phyloP scores from a whole-genome alignment of 2,797 vertebrate species.

The Chromobotia macracanthus region DNA sequence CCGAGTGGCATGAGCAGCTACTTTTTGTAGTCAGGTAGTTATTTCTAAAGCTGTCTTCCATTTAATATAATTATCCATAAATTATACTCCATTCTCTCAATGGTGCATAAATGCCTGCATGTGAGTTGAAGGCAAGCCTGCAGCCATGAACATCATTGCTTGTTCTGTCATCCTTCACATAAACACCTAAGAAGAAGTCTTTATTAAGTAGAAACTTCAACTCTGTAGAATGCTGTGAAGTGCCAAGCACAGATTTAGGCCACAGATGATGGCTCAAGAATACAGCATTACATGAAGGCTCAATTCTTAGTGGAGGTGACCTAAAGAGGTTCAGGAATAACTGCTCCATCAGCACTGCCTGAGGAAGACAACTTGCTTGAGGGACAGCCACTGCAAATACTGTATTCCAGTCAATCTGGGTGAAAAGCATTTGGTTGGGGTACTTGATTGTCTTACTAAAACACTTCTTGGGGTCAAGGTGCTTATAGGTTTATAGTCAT shows the following conservation, averaged over 20 bases:
- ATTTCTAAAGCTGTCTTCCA: constrained; percentile 64
- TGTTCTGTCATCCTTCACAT: constrained; percentile 71
- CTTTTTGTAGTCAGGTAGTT: constrained; percentile 56
- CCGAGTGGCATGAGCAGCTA: constrained; percentile 40
- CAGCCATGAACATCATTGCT: constrained; percentile 71
- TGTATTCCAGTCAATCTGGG: background rate
- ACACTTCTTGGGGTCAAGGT: background rate
- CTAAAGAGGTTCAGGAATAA: constrained; percentile 21
- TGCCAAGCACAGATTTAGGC: constrained; percentile 1
- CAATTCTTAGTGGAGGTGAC: constrained; percentile 11
- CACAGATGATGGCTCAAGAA: constrained; percentile 9
- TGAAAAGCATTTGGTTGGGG: background rate
- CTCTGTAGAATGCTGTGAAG: constrained; percentile 49
- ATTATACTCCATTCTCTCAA: constrained; percentile 78
- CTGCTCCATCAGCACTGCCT: background rate
- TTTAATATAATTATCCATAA: constrained; percentile 77
- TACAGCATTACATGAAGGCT: background rate
- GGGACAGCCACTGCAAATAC: background rate
- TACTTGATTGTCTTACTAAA: too few species aligned
- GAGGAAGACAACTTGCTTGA: background rate
- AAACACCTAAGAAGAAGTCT: constrained; percentile 64
- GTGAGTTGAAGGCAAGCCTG: constrained; percentile 66
- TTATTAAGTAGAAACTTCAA: constrained; percentile 44
- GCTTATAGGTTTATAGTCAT: background rate
- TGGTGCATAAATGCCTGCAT: constrained; percentile 77